phyloP scores from a whole-genome alignment of 2,888 invertebrate genomes.

The Lissocephala sabroskyi region DNA sequence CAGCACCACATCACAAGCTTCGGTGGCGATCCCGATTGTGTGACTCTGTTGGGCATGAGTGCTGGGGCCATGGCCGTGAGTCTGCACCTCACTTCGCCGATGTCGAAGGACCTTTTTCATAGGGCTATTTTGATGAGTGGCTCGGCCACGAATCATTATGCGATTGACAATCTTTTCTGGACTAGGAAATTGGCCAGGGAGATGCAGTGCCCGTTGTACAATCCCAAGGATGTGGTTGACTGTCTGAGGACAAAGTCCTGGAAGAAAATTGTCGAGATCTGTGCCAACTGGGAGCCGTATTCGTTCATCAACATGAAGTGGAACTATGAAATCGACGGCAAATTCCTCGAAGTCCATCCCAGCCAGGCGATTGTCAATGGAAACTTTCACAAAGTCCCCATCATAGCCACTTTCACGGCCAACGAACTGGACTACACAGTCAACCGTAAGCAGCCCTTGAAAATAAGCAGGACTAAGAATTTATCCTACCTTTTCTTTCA shows the following conservation, averaged over 20 bases:
- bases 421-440: slow-evolving; percentile 74
- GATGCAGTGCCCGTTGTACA: slow-evolving; percentile 75
- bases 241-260: slow-evolving; percentile 73
- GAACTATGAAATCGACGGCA: slow-evolving; percentile 76
- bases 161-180: slow-evolving; percentile 73
- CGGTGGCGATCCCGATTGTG: slow-evolving; percentile 77
- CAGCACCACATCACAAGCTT: slow-evolving; percentile 77
- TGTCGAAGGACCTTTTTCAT: slow-evolving; percentile 79
- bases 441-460: slow-evolving; percentile 65
- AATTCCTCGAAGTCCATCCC: slow-evolving; percentile 76
- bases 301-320: slow-evolving; percentile 58
- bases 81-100: slow-evolving; percentile 76
- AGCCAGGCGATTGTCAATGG: slow-evolving; percentile 73
- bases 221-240: slow-evolving; percentile 74
- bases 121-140: slow-evolving; percentile 80
- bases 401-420: slow-evolving; percentile 76
- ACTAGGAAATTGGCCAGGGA: slow-evolving; percentile 76
- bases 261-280: slow-evolving; percentile 44
- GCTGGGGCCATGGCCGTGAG: slow-evolving; percentile 73
- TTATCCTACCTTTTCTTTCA: slow-evolving; percentile 9
- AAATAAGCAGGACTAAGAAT: no score
- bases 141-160: slow-evolving; percentile 74
- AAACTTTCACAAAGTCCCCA: slow-evolving; percentile 76
- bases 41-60: slow-evolving; percentile 78
- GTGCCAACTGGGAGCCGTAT: slow-evolving; percentile 50